A percentile compares a stretch with the other conserved stretches of the same genome.
Conservation (phyloP, 2,888 invertebrate genomes). For the Tenthredo scrophulariae region DNA sequence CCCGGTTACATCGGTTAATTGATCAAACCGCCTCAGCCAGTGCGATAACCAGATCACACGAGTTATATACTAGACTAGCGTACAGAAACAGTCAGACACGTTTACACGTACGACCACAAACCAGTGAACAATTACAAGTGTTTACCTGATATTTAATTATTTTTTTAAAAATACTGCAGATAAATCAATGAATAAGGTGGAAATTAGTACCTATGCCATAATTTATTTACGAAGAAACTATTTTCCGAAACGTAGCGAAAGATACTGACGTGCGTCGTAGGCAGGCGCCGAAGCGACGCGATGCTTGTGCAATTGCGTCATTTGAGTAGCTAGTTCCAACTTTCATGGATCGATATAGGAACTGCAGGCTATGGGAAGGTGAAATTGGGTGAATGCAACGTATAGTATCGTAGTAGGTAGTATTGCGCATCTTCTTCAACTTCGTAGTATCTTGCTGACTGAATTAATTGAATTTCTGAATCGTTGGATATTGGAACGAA, state of each 20-base stretch:
- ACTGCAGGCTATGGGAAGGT: constrained; percentile 16
- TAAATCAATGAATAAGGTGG: neutral
- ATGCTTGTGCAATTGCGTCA: constrained; percentile 38
- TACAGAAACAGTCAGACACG: neutral
- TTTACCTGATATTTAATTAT: neutral
- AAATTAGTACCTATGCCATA: neutral
- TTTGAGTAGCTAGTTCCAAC: constrained; percentile 21
- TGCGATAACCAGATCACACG: constrained; percentile 35
- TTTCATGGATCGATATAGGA: constrained; percentile 33
- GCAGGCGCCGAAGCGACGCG: constrained; percentile 21
- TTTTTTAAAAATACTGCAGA: neutral
- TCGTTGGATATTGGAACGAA: neutral
- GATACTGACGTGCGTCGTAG: neutral
- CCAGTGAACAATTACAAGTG: neutral
- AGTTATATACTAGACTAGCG: neutral
- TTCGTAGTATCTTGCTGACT: neutral
- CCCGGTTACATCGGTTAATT: constrained; percentile 4
- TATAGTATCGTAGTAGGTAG: constrained; percentile 19
- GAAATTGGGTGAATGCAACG: constrained; percentile 34
- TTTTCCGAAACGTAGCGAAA: neutral
- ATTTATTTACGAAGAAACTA: neutral
- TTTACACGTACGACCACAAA: neutral
- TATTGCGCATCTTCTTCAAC: neutral
- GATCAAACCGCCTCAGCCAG: constrained; percentile 26
- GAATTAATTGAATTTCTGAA: neutral